Percentiles rank a stretch among this genome's conserved stretches.
These are phyloP conservation scores for Pitta sordida DNA, from an alignment of 2,113 vertebrate species.

Conservation along the genomic window DNA sequence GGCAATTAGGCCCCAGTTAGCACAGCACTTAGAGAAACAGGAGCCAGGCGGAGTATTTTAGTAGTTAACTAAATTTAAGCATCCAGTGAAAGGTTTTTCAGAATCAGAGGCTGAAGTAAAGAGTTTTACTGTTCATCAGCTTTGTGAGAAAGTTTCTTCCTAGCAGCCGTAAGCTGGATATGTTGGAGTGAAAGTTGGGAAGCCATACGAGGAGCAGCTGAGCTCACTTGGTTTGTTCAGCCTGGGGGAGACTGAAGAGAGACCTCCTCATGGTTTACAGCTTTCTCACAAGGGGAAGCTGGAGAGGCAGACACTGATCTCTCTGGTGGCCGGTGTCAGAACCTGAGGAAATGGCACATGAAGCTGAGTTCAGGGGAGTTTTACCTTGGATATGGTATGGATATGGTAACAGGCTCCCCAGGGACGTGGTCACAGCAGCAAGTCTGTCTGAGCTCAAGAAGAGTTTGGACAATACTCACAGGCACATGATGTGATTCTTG, in stretches of 20 bases:
- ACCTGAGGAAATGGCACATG: fast-evolving
- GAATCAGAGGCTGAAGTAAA: neutral
- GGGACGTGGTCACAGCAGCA: neutral
- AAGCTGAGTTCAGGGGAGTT: neutral
- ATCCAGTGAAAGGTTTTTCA: neutral
- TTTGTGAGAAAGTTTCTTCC: neutral
- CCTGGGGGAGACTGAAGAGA: neutral
- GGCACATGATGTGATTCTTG: neutral
- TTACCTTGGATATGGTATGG: neutral
- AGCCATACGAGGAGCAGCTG: neutral
- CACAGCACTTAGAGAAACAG: neutral
- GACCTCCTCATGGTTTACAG: neutral
- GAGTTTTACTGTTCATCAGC: neutral
- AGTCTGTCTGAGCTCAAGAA: neutral
- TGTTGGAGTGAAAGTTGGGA: neutral
- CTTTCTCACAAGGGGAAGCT: neutral
- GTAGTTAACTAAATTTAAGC: neutral
- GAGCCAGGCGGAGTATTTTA: neutral
- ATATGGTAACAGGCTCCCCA: neutral
- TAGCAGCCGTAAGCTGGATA: neutral
- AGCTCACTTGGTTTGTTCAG: neutral
- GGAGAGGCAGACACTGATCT: neutral
- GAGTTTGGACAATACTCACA: neutral
- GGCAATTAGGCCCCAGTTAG: conserved; percentile 13
- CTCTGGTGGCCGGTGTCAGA: neutral